Conservation (phyloP, 1,140 invertebrate species). For the Halesus radiatus region DNA sequence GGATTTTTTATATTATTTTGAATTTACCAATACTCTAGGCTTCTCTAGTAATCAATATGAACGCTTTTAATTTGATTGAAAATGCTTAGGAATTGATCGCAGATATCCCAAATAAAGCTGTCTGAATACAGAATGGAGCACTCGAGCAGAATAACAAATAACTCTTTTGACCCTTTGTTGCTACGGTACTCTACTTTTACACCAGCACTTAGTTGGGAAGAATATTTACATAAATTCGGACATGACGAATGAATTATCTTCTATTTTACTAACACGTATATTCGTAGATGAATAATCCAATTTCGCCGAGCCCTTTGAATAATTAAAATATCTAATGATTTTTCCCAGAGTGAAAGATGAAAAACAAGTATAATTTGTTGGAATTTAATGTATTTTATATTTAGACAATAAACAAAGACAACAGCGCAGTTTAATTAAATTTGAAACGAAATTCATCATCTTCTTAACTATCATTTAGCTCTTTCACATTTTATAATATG, state of each 20-base stretch:
- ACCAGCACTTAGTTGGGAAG: not conserved
- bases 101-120: constrained; percentile 18
- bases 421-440: too few species aligned
- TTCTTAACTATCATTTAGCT: too few species aligned
- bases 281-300: not conserved
- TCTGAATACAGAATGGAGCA: not conserved
- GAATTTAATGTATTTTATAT: too few species aligned
- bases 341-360: too few species aligned
- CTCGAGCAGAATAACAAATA: constrained; percentile 6
- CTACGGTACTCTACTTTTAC: not conserved
- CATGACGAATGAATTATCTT: too few species aligned
- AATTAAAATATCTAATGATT: too few species aligned
- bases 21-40: not conserved
- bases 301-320: not conserved
- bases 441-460: too few species aligned
- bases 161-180: constrained; percentile 6
- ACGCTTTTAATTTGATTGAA: constrained; percentile 25
- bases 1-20: not conserved
- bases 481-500: too few species aligned
- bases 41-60: constrained; percentile 5
- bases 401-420: too few species aligned
- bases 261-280: not conserved
- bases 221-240: constrained; percentile 3
- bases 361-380: too few species aligned
- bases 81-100: constrained; percentile 1